Conservation (phyloP, 2,113 vertebrate species). For the Odocoileus virginianus region DNA sequence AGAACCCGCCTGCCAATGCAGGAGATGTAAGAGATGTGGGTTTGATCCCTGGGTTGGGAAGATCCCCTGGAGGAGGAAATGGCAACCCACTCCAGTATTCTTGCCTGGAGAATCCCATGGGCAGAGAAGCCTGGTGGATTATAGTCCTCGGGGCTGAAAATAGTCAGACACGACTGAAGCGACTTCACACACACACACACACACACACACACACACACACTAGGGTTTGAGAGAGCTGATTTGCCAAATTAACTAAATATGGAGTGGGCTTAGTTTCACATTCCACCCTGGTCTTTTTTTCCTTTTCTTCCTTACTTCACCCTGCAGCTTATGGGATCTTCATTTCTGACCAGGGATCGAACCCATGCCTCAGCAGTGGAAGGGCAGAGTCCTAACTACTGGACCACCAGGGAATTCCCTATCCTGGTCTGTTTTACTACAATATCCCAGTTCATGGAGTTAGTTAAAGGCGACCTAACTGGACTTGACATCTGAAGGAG, state of each 20-base stretch:
- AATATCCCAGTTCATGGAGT: neutral
- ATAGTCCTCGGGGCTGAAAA: neutral
- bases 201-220: neutral
- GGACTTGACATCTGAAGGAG: neutral
- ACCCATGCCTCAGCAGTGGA: neutral
- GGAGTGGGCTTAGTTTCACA: neutral
- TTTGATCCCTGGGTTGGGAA: neutral
- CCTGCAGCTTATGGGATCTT: neutral
- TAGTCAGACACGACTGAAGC: accelerated
- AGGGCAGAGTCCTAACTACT: neutral
- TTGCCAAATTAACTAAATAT: neutral
- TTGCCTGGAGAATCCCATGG: neutral
- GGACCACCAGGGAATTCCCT: neutral
- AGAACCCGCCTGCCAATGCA: neutral
- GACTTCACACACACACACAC: neutral
- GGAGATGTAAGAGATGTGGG: neutral
- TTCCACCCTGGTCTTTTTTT: neutral
- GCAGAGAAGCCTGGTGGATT: neutral
- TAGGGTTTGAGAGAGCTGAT: neutral
- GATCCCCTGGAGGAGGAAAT: neutral
- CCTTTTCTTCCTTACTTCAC: neutral
- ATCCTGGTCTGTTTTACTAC: neutral
- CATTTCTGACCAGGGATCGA: neutral
- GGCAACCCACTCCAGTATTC: neutral
- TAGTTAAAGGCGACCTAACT: neutral